Percentiles rank a stretch among this genome's conserved stretches.
Conservation (phyloP, 2,888 invertebrate species). For the Neelides folsomi region DNA sequence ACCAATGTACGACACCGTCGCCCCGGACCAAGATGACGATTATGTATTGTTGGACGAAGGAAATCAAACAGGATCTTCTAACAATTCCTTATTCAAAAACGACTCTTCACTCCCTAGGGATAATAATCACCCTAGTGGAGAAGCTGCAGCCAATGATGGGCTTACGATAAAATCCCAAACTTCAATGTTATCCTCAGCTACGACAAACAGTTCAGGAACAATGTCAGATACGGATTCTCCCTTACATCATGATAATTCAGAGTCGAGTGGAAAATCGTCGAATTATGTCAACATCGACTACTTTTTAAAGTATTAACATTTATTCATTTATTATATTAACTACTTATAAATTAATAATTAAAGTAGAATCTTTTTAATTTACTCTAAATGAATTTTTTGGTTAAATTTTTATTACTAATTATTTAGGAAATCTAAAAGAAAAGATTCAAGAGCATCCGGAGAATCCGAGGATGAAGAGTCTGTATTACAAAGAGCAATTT, state of each 20-base stretch:
- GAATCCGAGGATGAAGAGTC: constrained; percentile 37
- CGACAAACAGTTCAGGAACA: constrained; percentile 33
- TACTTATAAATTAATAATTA: no score
- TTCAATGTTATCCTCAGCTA: constrained; percentile 32
- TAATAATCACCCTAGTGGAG: constrained; percentile 14
- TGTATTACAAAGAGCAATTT: constrained; percentile 47
- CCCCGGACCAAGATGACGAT: constrained; percentile 47
- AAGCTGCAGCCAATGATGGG: constrained; percentile 18
- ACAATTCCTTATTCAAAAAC: constrained; percentile 21
- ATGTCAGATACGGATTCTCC: constrained; percentile 34
- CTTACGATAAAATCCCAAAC: constrained; percentile 34
- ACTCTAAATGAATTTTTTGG: not conserved
- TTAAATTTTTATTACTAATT: not conserved
- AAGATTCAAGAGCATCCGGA: constrained; percentile 30
- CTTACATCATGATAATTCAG: constrained; percentile 29
- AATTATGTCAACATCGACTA: constrained; percentile 89
- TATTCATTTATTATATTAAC: no score
- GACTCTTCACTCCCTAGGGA: constrained; percentile 14
- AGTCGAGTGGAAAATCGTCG: constrained; percentile 41
- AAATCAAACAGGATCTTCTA: constrained; percentile 15
- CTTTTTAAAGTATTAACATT: constrained; percentile 54
- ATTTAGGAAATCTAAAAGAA: constrained; percentile 25
- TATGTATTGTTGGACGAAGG: constrained; percentile 51
- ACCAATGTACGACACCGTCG: constrained; percentile 45
- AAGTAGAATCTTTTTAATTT: no score